phyloP scores from a whole-genome alignment of 2,797 vertebrate genomes.

The Pseudotriccus pelzelni region DNA sequence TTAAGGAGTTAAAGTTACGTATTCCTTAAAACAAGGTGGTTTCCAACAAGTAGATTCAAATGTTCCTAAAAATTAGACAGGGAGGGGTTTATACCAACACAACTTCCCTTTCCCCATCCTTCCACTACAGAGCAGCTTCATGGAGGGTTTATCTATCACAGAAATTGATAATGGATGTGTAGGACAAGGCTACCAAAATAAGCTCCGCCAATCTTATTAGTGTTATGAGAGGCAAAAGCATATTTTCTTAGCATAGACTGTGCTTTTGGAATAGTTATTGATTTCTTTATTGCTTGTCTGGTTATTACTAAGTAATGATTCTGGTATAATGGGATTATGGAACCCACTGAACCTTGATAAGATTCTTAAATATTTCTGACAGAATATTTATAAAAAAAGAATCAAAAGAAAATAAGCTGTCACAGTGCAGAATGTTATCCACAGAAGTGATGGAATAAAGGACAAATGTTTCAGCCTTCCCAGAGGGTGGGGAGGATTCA shows the following conservation, averaged over 20 bases:
- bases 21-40: not conserved
- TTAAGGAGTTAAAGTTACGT: not conserved
- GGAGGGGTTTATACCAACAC: not conserved
- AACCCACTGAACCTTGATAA: not conserved
- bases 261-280: slow-evolving; percentile 29
- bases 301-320: slow-evolving; percentile 47
- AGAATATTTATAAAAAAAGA: slow-evolving; percentile 11
- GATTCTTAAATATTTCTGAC: slow-evolving; percentile 9
- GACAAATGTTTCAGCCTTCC: not conserved
- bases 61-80: not conserved
- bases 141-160: not conserved
- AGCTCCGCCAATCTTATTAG: not conserved
- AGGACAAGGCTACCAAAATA: not conserved
- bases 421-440: not conserved
- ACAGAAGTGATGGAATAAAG: not conserved
- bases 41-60: not conserved
- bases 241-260: not conserved
- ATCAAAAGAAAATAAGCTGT: slow-evolving; percentile 12
- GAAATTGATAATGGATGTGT: not conserved
- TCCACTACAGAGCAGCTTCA: not conserved
- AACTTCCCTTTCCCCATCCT: not conserved
- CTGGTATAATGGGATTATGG: not conserved
- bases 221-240: not conserved
- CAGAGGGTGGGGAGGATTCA: fast-evolving
- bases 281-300: slow-evolving; percentile 41